Base-by-base conservation (phyloP, 2,797 vertebrate species). In the Macropodus opercularis region DNA sequence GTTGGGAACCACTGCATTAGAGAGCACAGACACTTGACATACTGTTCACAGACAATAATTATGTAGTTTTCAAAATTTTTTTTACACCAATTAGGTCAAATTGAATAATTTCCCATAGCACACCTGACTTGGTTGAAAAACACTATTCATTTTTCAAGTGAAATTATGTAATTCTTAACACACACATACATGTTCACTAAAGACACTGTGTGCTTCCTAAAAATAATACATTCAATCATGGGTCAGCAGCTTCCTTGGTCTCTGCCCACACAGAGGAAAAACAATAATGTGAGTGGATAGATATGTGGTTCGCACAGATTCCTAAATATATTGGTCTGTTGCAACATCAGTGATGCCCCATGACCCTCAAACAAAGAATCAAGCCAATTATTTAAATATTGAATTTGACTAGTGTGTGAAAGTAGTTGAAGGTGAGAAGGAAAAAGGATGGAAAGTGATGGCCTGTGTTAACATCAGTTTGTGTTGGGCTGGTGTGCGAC, bases 181-280 rank as follows among this genome's bases (percentile, higher is more conserved):
- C 26, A 52, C n/a, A 36, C 22, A 52, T 1, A 26, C 29, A 57
- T 18, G 38, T 18, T 32, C 22, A 42, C 23, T 34, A 3, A 55
- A 3, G 0, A 29, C 11, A 39, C 34, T 56, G 66, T 14, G 29
- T 8, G 12, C n/a, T 27, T 26, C 9, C 27, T 15, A 29, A 52
- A 57, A 68, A 58, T 47, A 48, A 39, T n/a, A 23, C 24, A 59
- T 38, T 38, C 24, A 48, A 3, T 48, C 11, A n/a, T 22, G 27
- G 67, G 59, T 73, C 65, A 54, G 27, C 17, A 32, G 61, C 34
- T 56, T 35, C 60, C 18, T 12, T 41, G 51, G 35, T 61, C 54
- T 35, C 41, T 59, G 49, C 29, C 41, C 44, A 55, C 44, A n/a
- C 19, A 31, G 10, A 40, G 34, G 41, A 47, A 39, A 54, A 32